Percentiles rank a stretch among this genome's conserved stretches.
These are phyloP conservation scores for Drosophila leonis DNA, from an alignment of 2,888 invertebrate species.

Conservation along the genomic window DNA sequence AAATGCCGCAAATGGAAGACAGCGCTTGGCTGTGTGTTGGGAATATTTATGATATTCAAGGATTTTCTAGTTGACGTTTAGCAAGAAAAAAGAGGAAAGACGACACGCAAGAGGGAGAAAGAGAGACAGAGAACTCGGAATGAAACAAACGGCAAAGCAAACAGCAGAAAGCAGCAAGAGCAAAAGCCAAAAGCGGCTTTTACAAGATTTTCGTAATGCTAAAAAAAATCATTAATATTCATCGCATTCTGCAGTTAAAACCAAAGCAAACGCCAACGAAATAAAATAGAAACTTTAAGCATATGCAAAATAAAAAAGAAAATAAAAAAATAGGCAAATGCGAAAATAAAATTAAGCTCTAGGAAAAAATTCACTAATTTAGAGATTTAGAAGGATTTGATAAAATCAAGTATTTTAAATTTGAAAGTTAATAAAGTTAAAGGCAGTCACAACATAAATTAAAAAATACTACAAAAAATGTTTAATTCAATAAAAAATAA, in stretches of 20 bases:
- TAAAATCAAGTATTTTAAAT: neutral
- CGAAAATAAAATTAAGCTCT: neutral
- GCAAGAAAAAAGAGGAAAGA: slow-evolving; percentile 16
- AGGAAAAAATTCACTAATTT: neutral
- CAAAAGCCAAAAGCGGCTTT: slow-evolving; percentile 47
- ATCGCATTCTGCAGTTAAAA: slow-evolving; percentile 58
- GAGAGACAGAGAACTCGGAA: slow-evolving; percentile 10
- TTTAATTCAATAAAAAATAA: no score
- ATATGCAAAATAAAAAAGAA: slow-evolving; percentile 27
- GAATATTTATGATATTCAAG: slow-evolving; percentile 80
- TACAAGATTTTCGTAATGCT: slow-evolving; percentile 48
- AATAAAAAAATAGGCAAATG: neutral
- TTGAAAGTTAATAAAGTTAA: no score
- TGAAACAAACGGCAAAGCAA: slow-evolving; percentile 42
- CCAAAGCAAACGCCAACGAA: slow-evolving; percentile 18
- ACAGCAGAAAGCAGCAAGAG: slow-evolving; percentile 26
- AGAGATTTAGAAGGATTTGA: neutral
- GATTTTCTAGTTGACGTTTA: slow-evolving; percentile 78
- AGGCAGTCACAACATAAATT: no score
- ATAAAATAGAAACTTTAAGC: slow-evolving; percentile 14
- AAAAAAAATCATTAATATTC: slow-evolving; percentile 82
- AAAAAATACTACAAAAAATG: no score
- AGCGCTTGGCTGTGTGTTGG: slow-evolving; percentile 44
- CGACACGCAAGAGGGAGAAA: neutral
- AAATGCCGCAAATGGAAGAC: slow-evolving; percentile 57